A percentile compares a stretch with the other conserved stretches of the same genome.
Evolutionary conservation across 1,140 invertebrate species (phyloP).

Genomic region (Octopus sinensis): DNA sequence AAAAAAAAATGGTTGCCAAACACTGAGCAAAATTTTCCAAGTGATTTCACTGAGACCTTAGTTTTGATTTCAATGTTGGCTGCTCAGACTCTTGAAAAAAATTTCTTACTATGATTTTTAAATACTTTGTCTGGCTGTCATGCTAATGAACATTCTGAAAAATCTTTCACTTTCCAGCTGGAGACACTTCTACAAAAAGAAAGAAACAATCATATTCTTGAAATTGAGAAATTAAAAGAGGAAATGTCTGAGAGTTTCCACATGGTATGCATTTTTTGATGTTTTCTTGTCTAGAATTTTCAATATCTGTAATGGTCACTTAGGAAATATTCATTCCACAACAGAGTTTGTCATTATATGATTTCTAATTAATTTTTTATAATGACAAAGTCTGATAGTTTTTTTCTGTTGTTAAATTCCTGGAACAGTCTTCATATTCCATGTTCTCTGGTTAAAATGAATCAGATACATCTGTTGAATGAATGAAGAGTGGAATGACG

Average conservation of each 20-base stretch:
- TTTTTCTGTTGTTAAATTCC: neutral
- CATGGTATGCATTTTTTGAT: conserved; percentile 31
- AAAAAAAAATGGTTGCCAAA: neutral
- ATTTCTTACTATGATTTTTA: neutral
- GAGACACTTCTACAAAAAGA: conserved; percentile 40
- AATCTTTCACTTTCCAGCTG: conserved; percentile 31
- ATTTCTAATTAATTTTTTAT: neutral
- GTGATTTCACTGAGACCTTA: too few relatives aligned
- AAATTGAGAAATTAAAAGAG: conserved; percentile 40
- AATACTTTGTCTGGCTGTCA: neutral
- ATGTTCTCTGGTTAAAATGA: too few relatives aligned
- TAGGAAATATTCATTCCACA: neutral
- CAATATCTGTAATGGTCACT: neutral
- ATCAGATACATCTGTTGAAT: too few relatives aligned
- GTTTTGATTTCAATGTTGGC: neutral
- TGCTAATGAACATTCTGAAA: neutral
- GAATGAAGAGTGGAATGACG: too few relatives aligned
- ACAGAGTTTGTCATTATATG: neutral
- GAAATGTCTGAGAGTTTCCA: conserved; percentile 48
- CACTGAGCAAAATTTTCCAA: neutral
- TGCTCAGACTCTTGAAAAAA: neutral
- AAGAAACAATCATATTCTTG: conserved; percentile 33
- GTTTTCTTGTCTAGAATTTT: neutral
- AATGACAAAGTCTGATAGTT: neutral
- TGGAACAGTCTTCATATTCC: too few relatives aligned